These are phyloP conservation scores for Tachyglossus aculeatus DNA, from an alignment of 2,797 vertebrate species.

Conservation along the genomic window DNA sequence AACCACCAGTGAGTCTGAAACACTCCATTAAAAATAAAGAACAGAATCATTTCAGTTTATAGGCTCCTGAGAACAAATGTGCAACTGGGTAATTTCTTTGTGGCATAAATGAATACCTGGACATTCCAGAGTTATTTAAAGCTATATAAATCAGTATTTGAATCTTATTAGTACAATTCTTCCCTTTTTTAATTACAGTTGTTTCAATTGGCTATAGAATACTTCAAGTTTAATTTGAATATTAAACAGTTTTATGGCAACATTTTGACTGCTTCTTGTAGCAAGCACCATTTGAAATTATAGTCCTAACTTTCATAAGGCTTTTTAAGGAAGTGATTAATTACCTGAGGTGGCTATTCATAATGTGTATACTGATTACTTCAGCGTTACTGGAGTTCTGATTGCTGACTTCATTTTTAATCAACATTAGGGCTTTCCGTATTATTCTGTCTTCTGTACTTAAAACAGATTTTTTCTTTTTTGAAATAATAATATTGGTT, in stretches of 20 bases:
- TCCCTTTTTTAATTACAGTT: not conserved
- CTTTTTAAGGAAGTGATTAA: not conserved
- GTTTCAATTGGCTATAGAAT: not conserved
- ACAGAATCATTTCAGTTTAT: not conserved
- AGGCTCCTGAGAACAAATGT: not conserved
- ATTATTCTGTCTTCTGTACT: not conserved
- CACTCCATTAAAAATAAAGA: constrained; percentile 15
- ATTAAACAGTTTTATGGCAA: not conserved
- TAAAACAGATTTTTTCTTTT: no score
- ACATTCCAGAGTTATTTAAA: not conserved
- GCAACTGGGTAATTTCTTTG: not conserved
- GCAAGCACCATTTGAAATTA: not conserved
- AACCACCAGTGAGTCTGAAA: not conserved
- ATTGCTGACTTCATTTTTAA: not conserved
- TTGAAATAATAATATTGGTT: no score
- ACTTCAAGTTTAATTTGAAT: constrained; percentile 18
- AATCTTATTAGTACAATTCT: constrained; percentile 6
- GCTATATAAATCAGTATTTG: not conserved
- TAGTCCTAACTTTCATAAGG: not conserved
- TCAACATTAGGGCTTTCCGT: not conserved
- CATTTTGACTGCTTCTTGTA: not conserved
- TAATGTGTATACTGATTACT: not conserved
- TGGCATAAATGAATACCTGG: constrained; percentile 7
- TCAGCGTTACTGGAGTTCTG: not conserved
- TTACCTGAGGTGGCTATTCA: not conserved